Base-by-base conservation (phyloP, 2,888 invertebrate species). In the Loripinus fragilis region DNA sequence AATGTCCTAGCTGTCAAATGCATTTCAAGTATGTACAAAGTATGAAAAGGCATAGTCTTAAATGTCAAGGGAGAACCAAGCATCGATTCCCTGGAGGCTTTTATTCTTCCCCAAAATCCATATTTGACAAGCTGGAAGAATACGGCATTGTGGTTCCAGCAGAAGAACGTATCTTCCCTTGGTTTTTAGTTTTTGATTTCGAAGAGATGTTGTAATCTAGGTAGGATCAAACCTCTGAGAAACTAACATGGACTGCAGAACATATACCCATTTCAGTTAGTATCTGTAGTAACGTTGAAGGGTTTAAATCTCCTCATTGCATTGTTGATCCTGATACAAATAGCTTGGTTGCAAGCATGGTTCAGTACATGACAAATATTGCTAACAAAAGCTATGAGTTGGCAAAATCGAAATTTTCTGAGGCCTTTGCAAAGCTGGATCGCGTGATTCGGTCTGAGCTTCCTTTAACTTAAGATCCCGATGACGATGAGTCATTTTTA, bases 231-330 rank as follows among this genome's bases (percentile, higher is more conserved):
- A 38, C 5, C 7, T 38, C 38, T 5, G 38, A 48, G 12, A 38
- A 38, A 38, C 38, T 38, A 5, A 38, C 38, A 8, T 38, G 38
- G 38, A 38, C 38, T 12, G 38, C 38, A 5, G 7, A 38, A 12
- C 38, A 38, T 38, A 38, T n/a, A n/a, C n/a, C n/a, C n/a, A n/a
- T n/a, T n/a, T 38, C 38, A 12, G 38, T 72, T 20, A 70, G 76
- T 28, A 35, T 75, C 0, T 78, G 74, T 25, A 67, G 55, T 33
- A 80, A 83, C 41, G 74, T 83, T 12, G 69, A 70, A 17, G 77
- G 38, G 5, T 38, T 38, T 12, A 38, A 38, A 38, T n/a, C 48
- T n/a, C 48, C 48, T 5, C 17, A 10, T n/a, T 48, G 48, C 48
- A 17, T 48, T 10, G 23, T 48, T 17, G 48, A 48, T 23, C 48